Base-by-base conservation (phyloP, 2,888 invertebrate species). In the Aromia moschata region DNA sequence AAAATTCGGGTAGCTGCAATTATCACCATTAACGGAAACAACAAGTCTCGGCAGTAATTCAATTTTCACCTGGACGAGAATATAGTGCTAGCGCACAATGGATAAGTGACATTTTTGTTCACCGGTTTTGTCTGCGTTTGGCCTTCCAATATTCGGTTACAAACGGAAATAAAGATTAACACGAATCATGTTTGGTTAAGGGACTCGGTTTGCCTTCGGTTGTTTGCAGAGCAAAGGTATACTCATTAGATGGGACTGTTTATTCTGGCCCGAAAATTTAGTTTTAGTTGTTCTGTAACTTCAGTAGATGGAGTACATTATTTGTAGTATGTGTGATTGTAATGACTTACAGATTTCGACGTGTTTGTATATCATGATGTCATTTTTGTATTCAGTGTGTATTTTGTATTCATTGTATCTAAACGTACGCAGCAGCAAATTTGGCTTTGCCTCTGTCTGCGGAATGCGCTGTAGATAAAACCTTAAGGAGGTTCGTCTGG, bases 11-110 rank as follows among this genome's bases (percentile, higher is more conserved):
- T 67, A 62, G 65, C 51, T 40, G 59, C 64, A 69, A 69, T 70
- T 69, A 70, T 67, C 69, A 67, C 69, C 55, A 61, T 63, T 61
- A 64, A 66, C 58, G 64, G 64, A 63, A 67, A 69, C 69, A 69
- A 69, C 63, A 62, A 63, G 64, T 68, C 64, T 68, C 58, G 67
- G 63, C 56, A 60, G 65, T 70, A 69, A 70, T 68, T 67, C 60
- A 69, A 69, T 69, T 70, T 53, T 64, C 70, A 70, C 70, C 62
- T 66, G 49, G 36, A 37, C 57, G 64, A 62, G 62, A 67, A 68
- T 65, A 61, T 64, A 62, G 58, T 57, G 43, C 54, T 49, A 66
- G 60, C 58, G 56, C 38, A 56, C 47, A 46, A 33, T 51, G 59
- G 57, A 70, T 62, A 66, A 66, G 65, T 66, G 65, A 57, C 54